Evolutionary conservation across 2,797 vertebrate genomes (phyloP), one percentile per base, ranked within the genome.

Genomic region (Acanthis flammea): DNA sequence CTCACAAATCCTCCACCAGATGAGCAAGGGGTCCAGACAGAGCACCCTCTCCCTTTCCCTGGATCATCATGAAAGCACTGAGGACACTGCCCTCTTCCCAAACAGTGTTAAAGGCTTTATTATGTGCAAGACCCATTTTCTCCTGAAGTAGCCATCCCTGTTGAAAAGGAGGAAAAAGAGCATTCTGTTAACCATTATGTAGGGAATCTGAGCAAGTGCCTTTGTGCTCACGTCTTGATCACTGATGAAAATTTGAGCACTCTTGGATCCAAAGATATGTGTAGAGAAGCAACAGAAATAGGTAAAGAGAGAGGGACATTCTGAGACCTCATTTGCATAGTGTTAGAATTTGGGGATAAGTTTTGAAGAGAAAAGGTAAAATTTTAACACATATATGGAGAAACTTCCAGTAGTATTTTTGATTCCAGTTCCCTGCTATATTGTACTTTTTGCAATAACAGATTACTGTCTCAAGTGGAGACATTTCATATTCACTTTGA

Each of bases 21-120:
- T 44, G 50, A 35, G 11, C 0, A 0, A 30, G 18, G 28, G 9
- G 4, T 68, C 19, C 30, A 27, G 8, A 30, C 1, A n/a, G 30
- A 55, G 9, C 22, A 54, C 3, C 6, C 19, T 28, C 6, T 77
- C 21, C 12, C 7, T 4, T 54, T 54, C 18, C 37, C 30, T 45
- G n/a, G 14, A 21, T 6, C 8, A 41, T 10, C 9, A 17, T 21
- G 51, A 35, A 68, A 25, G 23, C 55, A 33, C 4, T 45, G 57
- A 77, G 41, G 41, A n/a, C 10, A 10, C 10, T 14, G 10, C 17
- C 19, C 7, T 2, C 10, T 30, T 25, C 51, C 35, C 33, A 11
- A 63, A 57, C 0, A 9, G 7, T 8, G 2, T 17, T 81, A 15
- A 5, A 16, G 12, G 13, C 14, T 79, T 45, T 39, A 21, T 51